Conservation (phyloP, 2,113 vertebrate genomes). For the Forbesichthys papilliferus region DNA sequence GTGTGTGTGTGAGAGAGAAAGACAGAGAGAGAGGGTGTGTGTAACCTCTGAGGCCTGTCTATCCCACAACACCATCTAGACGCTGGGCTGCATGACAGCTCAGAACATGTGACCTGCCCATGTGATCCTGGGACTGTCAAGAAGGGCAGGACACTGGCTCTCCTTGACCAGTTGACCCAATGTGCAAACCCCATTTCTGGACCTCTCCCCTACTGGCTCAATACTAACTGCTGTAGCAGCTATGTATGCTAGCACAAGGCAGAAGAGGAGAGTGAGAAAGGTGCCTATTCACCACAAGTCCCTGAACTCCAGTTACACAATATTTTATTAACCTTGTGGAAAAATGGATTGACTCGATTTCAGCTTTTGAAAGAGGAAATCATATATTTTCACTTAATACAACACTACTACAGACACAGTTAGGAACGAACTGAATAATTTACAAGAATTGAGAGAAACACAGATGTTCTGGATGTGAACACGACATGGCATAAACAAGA, state of each 20-base stretch:
- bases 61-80: slow-evolving; percentile 68
- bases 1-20: slow-evolving; percentile 27
- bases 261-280: slow-evolving; percentile 4
- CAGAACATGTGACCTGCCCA: slow-evolving; percentile 34
- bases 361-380: too few species aligned
- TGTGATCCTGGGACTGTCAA: slow-evolving; percentile 64
- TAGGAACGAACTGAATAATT: too few species aligned
- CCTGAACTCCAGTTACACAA: too few species aligned
- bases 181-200: background rate
- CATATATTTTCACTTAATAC: too few species aligned
- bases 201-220: background rate
- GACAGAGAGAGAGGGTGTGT: slow-evolving; percentile 36
- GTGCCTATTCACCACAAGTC: too few species aligned
- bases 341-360: too few species aligned
- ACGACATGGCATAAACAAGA: background rate
- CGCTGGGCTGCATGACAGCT: slow-evolving; percentile 60
- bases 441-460: too few species aligned
- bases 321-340: too few species aligned
- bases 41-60: slow-evolving; percentile 48
- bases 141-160: background rate
- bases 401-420: too few species aligned
- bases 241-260: background rate
- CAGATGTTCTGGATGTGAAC: too few species aligned
- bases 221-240: slow-evolving; percentile 28
- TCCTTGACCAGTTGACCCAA: background rate